Base-by-base conservation (phyloP, 2,797 vertebrate genomes). In the Phoeniculus purpureus region DNA sequence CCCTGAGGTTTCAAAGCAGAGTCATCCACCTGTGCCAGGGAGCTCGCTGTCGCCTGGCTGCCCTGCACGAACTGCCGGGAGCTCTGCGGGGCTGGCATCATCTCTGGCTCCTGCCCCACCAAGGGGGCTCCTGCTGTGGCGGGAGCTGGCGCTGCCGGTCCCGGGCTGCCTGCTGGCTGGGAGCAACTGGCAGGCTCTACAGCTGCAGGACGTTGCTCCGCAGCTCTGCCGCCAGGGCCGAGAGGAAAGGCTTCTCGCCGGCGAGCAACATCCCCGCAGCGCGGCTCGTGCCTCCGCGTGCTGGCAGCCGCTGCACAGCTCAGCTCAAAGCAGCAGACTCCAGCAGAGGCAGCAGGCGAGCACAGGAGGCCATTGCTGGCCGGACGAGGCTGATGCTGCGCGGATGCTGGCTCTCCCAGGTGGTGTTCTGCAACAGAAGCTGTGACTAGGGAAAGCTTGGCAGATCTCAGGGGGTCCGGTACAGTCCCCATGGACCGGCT, bases 401-500 rank as follows among this genome's bases (percentile, higher is more conserved):
- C 96, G 22, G 97, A 43, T 66, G 97, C 98, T 62, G 96, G 97
- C 73, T 97, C 98, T 93, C 96, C 96, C 87, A 96, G 93, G 20
- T 90, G 68, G 80, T 98, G 98, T 61, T 97, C 97, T 83, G 95
- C 97, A 58, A 95, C 94, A 77, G 98, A 94, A 95, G 97, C 79
- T 90, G 98, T 94, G 71, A 98, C 97, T 96, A 98, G 97, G 83
- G 98, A 97, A 95, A 98, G 97, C 50, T 98, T 98, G 80, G 98
- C 97, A 77, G 98, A 98, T 95, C 98, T 98, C 96, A 98, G 98
- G 94, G 98, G 97, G 95, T 99, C 98, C 80, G 98, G 97, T 85
- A 98, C 97, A 92, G 99, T 99, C 97, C 98, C 99, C 99, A 99
- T 99, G 96, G 93, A 96, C 97, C 94, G 95, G 85, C 60, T 79